A percentile compares a stretch with the other conserved stretches of the same genome.
Evolutionary conservation across 2,797 vertebrate genomes (phyloP).

Genomic region (Enteromius viviparus): DNA sequence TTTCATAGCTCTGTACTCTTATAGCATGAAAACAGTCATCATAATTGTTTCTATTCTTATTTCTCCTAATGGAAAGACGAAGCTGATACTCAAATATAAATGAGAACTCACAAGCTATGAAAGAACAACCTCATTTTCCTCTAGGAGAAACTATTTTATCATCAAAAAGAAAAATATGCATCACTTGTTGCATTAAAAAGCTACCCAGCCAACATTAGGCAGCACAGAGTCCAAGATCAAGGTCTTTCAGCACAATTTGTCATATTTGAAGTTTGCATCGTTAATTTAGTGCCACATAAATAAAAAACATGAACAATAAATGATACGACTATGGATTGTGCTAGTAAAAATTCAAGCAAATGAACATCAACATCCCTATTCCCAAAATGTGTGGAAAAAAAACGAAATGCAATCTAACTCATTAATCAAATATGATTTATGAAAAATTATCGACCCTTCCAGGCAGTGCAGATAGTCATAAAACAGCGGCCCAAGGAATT

Average conservation of each 20-base stretch:
- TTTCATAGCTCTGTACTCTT: neutral
- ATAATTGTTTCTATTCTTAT: neutral
- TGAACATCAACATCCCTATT: neutral
- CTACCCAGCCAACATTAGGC: neutral
- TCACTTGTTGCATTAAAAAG: neutral
- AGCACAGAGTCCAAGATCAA: neutral
- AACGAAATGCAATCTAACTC: neutral
- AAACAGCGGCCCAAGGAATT: constrained; percentile 23
- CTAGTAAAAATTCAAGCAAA: neutral
- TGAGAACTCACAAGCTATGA: neutral
- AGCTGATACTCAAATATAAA: neutral
- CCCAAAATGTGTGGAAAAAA: neutral
- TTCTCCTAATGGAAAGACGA: constrained; percentile 4
- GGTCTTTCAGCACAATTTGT: neutral
- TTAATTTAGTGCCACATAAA: neutral
- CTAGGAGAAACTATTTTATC: neutral
- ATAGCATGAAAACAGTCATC: neutral
- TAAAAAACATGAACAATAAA: neutral
- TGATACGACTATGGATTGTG: neutral
- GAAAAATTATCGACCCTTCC: neutral
- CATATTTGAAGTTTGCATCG: neutral
- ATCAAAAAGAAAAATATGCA: neutral
- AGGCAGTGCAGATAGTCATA: constrained; percentile 18
- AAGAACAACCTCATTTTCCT: neutral
- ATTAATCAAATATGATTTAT: constrained; percentile 38